Percentiles rank a stretch among this genome's conserved stretches.
Evolutionary conservation across 2,113 vertebrate genomes (phyloP).

Genomic region (Colistium nudipinnis): DNA sequence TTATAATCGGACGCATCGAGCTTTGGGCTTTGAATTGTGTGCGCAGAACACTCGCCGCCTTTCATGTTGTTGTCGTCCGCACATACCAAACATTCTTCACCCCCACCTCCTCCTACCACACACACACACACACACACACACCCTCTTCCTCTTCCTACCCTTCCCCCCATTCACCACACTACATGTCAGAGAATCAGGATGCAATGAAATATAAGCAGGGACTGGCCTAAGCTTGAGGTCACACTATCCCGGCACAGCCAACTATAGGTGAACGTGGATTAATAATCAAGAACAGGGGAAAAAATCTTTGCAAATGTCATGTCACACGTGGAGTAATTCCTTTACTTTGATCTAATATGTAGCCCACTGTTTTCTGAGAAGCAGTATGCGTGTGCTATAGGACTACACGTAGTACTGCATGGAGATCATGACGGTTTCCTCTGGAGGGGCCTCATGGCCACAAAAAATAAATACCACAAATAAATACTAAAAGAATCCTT

Average conservation of each 20-base stretch:
- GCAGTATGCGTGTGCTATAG: not conserved
- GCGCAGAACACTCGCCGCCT: conserved; percentile 40
- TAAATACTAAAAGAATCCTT: too few relatives aligned
- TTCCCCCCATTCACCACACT: conserved; percentile 72
- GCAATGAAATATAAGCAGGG: conserved; percentile 74
- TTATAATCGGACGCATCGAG: not conserved
- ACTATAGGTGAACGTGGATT: conserved; percentile 10
- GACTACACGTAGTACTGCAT: not conserved
- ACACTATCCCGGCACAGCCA: conserved; percentile 43
- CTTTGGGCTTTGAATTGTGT: conserved; percentile 1
- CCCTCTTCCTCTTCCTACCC: conserved; percentile 79
- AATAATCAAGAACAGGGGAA: not conserved
- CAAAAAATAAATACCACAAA: too few relatives aligned
- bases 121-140: conserved; percentile 62
- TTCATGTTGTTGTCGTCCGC: conserved; percentile 71
- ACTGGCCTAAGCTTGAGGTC: conserved; percentile 68
- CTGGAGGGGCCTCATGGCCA: too few relatives aligned
- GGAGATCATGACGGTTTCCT: too few relatives aligned
- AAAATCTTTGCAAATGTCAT: not conserved
- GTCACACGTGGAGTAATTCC: not conserved
- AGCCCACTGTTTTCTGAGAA: not conserved
- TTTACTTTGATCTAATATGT: not conserved
- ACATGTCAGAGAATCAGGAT: conserved; percentile 78
- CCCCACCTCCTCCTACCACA: conserved; percentile 77
- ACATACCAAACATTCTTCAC: conserved; percentile 86